Percentiles rank a stretch among this genome's conserved stretches.
Conservation (phyloP, 2,113 vertebrate species). For the Prionailurus bengalensis region DNA sequence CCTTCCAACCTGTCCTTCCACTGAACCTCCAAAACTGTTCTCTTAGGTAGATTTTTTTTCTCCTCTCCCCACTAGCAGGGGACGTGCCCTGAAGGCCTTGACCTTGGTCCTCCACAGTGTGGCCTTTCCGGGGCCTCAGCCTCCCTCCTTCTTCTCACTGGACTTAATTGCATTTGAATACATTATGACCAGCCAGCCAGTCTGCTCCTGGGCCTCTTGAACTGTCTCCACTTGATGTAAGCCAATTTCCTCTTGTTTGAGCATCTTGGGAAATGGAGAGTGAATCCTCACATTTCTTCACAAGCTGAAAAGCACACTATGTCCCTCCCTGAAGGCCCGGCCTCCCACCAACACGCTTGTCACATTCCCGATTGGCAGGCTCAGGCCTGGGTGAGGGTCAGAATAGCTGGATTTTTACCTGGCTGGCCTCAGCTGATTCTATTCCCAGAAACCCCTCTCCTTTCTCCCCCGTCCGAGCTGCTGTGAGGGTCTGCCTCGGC, state of each 20-base stretch:
- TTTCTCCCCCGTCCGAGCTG: not conserved
- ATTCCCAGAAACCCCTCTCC: not conserved
- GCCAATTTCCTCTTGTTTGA: constrained; percentile 51
- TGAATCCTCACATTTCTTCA: constrained; percentile 31
- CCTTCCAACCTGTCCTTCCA: not conserved
- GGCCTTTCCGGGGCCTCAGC: not conserved
- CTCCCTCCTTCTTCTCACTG: not conserved
- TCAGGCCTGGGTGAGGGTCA: not conserved
- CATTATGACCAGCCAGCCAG: not conserved
- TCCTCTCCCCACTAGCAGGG: not conserved
- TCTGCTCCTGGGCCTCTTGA: not conserved
- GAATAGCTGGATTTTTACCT: not conserved
- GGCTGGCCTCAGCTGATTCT: not conserved
- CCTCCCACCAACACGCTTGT: not conserved
- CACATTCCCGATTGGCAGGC: not conserved
- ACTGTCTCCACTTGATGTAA: not conserved
- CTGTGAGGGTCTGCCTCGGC: not conserved
- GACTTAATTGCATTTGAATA: constrained; percentile 50
- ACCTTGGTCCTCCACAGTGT: not conserved
- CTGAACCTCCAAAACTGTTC: not conserved
- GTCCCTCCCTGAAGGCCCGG: not conserved
- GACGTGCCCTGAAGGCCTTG: not conserved
- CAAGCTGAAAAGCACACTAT: not conserved
- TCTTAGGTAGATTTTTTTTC: not conserved
- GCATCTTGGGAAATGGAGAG: constrained; percentile 51